These are phyloP conservation scores for Zingel zingel DNA, from an alignment of 2,113 vertebrate genomes.

Conservation along the genomic window DNA sequence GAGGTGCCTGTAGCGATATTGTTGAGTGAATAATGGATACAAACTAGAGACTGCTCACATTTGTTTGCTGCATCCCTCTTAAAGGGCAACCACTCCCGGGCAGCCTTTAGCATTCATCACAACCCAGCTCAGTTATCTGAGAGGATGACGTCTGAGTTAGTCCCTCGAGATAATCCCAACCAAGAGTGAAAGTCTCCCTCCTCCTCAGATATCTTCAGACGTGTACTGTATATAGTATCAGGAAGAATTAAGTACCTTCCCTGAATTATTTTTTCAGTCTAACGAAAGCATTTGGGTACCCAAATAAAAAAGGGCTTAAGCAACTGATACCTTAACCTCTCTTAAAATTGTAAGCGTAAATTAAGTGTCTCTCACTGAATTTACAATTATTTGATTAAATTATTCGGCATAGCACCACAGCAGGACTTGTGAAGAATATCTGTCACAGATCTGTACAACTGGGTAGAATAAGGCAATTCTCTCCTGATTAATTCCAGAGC, in stretches of 20 bases:
- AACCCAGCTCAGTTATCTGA: constrained; percentile 28
- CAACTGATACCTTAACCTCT: constrained; percentile 34
- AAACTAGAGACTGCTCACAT: constrained; percentile 42
- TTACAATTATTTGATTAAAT: constrained; percentile 47
- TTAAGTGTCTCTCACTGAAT: constrained; percentile 30
- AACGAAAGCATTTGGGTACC: constrained; percentile 18
- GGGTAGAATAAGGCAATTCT: constrained; percentile 31
- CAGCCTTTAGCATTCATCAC: constrained; percentile 63
- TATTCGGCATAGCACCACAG: constrained; percentile 40
- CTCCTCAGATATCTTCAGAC: neutral
- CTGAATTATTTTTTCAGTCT: neutral
- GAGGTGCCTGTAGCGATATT: constrained; percentile 46
- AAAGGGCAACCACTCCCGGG: constrained; percentile 65
- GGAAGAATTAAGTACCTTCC: constrained; percentile 12
- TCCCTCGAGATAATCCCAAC: constrained; percentile 28
- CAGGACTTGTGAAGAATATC: constrained; percentile 2
- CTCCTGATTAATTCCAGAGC: constrained; percentile 20
- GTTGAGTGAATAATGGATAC: constrained; percentile 60
- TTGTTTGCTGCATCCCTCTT: constrained; percentile 47
- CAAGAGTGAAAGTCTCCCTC: constrained; percentile 16
- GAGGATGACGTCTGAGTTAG: constrained; percentile 21
- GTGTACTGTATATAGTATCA: neutral
- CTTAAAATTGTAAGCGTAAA: neutral
- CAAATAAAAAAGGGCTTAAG: constrained; percentile 37
- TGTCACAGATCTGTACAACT: constrained; percentile 35